Conservation (phyloP, 2,888 invertebrate species). For the Germaria angustata region DNA sequence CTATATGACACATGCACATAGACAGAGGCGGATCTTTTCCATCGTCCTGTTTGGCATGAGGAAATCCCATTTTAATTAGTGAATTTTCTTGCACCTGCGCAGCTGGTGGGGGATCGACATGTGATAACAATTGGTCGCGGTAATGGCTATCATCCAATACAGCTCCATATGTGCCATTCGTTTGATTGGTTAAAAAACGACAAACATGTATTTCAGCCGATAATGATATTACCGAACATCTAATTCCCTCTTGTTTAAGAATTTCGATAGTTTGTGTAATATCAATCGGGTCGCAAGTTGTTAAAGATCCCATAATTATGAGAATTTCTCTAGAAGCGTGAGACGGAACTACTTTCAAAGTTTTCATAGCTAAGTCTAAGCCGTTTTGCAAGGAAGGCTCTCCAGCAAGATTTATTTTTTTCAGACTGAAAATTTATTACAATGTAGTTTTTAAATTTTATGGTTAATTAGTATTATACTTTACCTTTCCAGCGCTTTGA, state of each 20-base stretch:
- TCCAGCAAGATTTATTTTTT: conserved; percentile 87
- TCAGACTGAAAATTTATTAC: conserved; percentile 81
- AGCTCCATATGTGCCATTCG: conserved; percentile 92
- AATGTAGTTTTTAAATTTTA: background rate
- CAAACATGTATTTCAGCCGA: conserved; percentile 97
- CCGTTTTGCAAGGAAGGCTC: conserved; percentile 99
- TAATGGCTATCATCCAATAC: conserved; percentile 91
- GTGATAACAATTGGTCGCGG: conserved; percentile 84
- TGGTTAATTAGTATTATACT: background rate
- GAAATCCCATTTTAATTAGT: conserved; percentile 97
- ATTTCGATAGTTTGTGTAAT: conserved; percentile 89
- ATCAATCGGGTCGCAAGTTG: conserved; percentile 98
- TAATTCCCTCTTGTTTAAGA: conserved; percentile 89
- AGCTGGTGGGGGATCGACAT: conserved; percentile 87
- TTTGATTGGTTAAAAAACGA: conserved; percentile 90
- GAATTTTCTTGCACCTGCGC: conserved; percentile 87
- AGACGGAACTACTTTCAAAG: conserved; percentile 92
- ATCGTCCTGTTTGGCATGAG: conserved; percentile 86
- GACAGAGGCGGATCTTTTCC: conserved; percentile 86
- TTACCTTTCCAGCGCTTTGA: conserved; percentile 85
- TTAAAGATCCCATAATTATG: conserved; percentile 94
- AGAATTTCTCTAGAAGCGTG: conserved; percentile 97
- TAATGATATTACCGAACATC: conserved; percentile 96
- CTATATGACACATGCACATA: conserved; percentile 96
- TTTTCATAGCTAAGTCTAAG: conserved; percentile 91